These are phyloP conservation scores for Dusona sp. DNA, from an alignment of 2,888 invertebrate species.

Conservation along the genomic window DNA sequence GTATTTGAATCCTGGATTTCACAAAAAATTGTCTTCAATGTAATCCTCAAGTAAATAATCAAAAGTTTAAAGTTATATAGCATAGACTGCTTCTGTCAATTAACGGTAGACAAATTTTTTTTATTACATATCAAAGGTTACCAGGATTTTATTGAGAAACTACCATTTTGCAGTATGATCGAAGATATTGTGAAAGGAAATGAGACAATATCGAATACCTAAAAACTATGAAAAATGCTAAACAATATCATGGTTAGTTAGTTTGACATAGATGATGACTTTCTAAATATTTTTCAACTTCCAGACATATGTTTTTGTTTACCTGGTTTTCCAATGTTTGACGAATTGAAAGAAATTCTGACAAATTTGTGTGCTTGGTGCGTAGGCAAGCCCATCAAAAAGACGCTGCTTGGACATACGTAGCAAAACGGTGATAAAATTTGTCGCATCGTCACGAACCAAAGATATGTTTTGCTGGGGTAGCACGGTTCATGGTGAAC, in stretches of 20 bases:
- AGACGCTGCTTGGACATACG: slow-evolving; percentile 75
- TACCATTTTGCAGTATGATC: slow-evolving; percentile 24
- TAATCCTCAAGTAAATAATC: not conserved
- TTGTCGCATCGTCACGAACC: slow-evolving; percentile 56
- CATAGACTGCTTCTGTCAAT: not conserved
- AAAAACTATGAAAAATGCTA: slow-evolving; percentile 58
- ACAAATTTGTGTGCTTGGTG: not conserved
- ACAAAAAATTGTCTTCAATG: too few species aligned
- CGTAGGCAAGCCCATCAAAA: slow-evolving; percentile 77
- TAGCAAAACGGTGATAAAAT: slow-evolving; percentile 58
- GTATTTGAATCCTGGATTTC: too few species aligned
- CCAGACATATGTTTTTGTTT: not conserved
- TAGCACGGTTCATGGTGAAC: slow-evolving; percentile 90
- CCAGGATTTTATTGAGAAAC: not conserved
- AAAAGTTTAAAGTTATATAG: not conserved
- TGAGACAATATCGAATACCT: slow-evolving; percentile 9
- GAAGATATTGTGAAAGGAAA: slow-evolving; percentile 2
- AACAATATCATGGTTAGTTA: slow-evolving; percentile 60
- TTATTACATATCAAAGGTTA: not conserved
- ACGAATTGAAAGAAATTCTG: not conserved
- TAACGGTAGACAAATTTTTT: not conserved
- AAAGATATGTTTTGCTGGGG: slow-evolving; percentile 91
- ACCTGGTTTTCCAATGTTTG: not conserved
- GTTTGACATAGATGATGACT: not conserved
- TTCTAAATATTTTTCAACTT: not conserved